A percentile compares a stretch with the other conserved stretches of the same genome.
phyloP scores from a whole-genome alignment of 2,888 invertebrate species.

The Thereva nobilitata region DNA sequence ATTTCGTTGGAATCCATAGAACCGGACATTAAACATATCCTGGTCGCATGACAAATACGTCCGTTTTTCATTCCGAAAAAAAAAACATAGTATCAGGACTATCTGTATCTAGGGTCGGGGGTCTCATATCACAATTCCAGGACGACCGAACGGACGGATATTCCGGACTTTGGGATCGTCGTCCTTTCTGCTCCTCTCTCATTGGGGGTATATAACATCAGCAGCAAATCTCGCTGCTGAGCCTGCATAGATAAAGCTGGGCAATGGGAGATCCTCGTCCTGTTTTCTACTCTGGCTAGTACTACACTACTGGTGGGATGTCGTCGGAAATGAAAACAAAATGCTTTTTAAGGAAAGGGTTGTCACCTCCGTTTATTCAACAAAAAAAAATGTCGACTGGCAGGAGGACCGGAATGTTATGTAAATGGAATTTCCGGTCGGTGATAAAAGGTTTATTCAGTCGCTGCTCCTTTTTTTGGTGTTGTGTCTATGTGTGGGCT shows the following conservation, averaged over 20 bases:
- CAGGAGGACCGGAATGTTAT: slow-evolving; percentile 26
- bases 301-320: slow-evolving; percentile 8
- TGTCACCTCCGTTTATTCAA: slow-evolving; percentile 7
- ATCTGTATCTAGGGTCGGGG: slow-evolving; percentile 4
- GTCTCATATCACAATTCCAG: not conserved
- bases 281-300: not conserved
- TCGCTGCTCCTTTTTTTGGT: not conserved
- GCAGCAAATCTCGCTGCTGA: slow-evolving; percentile 22
- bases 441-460: slow-evolving; percentile 33
- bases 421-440: slow-evolving; percentile 36
- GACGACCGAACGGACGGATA: too few species aligned
- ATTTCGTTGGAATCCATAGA: slow-evolving; percentile 2
- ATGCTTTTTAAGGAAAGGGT: slow-evolving; percentile 23
- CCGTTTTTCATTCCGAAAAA: slow-evolving; percentile 9
- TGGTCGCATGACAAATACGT: slow-evolving; percentile 27
- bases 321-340: slow-evolving; percentile 32
- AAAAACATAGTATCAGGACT: slow-evolving; percentile 3
- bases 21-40: slow-evolving; percentile 36
- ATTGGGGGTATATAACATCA: too few species aligned
- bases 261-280: slow-evolving; percentile 1
- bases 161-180: too few species aligned
- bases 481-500: slow-evolving; percentile 6
- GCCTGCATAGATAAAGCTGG: slow-evolving; percentile 19
- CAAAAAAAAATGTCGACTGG: slow-evolving; percentile 2
- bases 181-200: too few species aligned